A percentile compares a stretch with the other conserved stretches of the same genome.
Evolutionary conservation across 2,113 vertebrate species (phyloP).

Genomic region (Zapus hudsonius): DNA sequence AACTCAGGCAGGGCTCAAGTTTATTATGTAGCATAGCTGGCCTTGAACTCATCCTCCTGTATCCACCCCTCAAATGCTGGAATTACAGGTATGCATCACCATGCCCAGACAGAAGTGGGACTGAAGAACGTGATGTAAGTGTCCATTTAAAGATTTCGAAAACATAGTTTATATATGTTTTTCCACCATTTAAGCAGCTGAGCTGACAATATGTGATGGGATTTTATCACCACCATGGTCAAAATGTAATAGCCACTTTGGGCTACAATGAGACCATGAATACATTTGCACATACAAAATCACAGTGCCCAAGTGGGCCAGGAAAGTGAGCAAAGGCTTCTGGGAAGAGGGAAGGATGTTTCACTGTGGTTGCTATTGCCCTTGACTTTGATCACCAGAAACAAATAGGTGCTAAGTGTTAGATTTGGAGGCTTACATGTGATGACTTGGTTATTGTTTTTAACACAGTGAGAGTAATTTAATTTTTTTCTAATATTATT

Average conservation of each 20-base stretch:
- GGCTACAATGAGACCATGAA: background rate
- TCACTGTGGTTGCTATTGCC: background rate
- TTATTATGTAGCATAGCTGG: too few relatives aligned
- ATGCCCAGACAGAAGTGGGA: too few relatives aligned
- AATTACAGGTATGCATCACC: too few relatives aligned
- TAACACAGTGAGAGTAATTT: background rate
- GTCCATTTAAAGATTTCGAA: too few relatives aligned
- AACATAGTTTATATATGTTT: too few relatives aligned
- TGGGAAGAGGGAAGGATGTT: background rate
- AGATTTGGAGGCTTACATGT: background rate
- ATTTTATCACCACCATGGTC: background rate
- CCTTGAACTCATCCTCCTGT: too few relatives aligned
- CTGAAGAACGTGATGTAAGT: too few relatives aligned
- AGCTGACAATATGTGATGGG: background rate
- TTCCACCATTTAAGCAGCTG: background rate
- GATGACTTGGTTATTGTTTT: background rate
- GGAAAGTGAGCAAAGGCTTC: background rate
- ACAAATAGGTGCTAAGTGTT: background rate
- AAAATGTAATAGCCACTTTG: background rate
- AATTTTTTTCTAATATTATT: background rate
- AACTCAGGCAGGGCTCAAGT: too few relatives aligned
- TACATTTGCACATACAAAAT: background rate
- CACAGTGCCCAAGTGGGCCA: background rate
- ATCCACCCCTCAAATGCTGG: too few relatives aligned
- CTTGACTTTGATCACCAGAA: background rate